Evolutionary conservation across 2,113 vertebrate genomes (phyloP).

Genomic region (Ophthalmolycus amberensis): DNA sequence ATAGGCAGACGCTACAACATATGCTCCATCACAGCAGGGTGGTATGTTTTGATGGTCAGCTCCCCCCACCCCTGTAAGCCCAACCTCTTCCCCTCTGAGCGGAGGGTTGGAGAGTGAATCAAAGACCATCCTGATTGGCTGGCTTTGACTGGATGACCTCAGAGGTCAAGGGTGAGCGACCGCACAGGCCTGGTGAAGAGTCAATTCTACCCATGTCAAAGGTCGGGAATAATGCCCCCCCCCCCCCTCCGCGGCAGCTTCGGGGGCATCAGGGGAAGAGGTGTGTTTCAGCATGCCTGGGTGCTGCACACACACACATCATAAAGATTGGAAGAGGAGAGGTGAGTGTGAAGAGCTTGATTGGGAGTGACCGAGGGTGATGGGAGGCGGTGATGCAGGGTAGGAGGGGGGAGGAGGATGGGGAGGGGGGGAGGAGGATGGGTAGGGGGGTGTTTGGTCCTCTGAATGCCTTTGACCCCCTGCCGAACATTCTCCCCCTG

Average conservation of each 20-base stretch:
- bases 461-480: conserved; percentile 82
- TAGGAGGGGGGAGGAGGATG: conserved; percentile 38
- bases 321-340: conserved; percentile 26
- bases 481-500: conserved; percentile 47
- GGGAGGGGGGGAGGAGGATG: conserved; percentile 42
- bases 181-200: conserved; percentile 79
- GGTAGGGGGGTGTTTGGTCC: conserved; percentile 59
- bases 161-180: conserved; percentile 76
- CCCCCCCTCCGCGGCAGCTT: conserved; percentile 28
- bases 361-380: conserved; percentile 63
- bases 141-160: conserved; percentile 73
- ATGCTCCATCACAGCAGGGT: conserved; percentile 75
- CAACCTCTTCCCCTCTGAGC: conserved; percentile 33
- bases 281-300: conserved; percentile 53
- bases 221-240: conserved; percentile 62
- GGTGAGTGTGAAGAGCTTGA: conserved; percentile 65
- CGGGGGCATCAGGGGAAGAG: conserved; percentile 60
- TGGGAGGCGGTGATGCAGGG: conserved; percentile 46
- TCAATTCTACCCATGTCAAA: conserved; percentile 80
- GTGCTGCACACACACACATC: conserved; percentile 41
- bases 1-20: conserved; percentile 70
- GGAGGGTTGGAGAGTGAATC: conserved; percentile 59
- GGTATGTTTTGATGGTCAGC: conserved; percentile 70
- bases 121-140: conserved; percentile 73
- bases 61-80: conserved; percentile 33